phyloP scores from a whole-genome alignment of 2,888 invertebrate species.

The Fragum sueziense region DNA sequence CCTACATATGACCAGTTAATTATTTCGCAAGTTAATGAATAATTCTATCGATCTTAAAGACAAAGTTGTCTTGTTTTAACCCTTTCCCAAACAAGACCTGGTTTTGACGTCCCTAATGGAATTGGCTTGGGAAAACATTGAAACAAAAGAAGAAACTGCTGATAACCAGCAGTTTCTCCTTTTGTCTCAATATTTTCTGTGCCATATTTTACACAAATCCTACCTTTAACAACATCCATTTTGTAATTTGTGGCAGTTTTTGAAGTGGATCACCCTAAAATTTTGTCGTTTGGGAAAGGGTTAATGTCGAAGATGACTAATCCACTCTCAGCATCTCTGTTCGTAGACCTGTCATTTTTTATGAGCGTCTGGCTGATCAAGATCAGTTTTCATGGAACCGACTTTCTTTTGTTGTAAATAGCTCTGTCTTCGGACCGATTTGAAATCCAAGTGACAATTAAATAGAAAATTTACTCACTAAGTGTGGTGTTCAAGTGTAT shows the following conservation, averaged over 20 bases:
- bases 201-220: too few species aligned
- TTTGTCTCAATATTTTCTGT: too few species aligned
- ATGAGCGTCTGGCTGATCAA: slow-evolving; percentile 49
- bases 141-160: too few species aligned
- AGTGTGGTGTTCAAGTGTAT: slow-evolving; percentile 41
- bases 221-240: too few species aligned
- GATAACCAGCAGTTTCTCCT: too few species aligned
- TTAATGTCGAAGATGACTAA: slow-evolving; percentile 41
- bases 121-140: too few species aligned
- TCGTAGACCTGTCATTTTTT: slow-evolving; percentile 16
- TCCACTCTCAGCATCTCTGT: slow-evolving; percentile 44
- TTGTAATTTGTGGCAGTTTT: too few species aligned
- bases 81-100: too few species aligned
- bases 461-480: slow-evolving; percentile 42
- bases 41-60: slow-evolving; percentile 10
- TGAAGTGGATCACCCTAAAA: too few species aligned
- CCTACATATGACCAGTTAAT: background rate
- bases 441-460: background rate
- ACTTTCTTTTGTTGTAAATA: background rate
- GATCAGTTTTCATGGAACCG: slow-evolving; percentile 24
- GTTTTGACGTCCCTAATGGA: too few species aligned
- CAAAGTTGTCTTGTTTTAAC: slow-evolving; percentile 3
- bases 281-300: too few species aligned
- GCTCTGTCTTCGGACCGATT: background rate
- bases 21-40: background rate